Conservation (phyloP, 2,888 invertebrate species). For the Zootermopsis nevadensis region DNA sequence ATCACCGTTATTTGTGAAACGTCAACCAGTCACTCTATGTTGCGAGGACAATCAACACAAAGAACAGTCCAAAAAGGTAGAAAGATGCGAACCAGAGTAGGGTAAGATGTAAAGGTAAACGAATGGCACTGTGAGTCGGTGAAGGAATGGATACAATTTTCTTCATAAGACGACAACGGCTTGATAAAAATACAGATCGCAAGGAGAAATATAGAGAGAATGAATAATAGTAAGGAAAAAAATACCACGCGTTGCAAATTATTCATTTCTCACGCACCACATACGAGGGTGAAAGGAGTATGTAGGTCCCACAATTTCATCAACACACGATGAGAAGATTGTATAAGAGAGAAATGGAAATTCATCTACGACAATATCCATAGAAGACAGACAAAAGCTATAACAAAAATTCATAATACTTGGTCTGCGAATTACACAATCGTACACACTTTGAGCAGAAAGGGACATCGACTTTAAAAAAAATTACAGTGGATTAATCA, state of each 20-base stretch:
- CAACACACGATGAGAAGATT: too few species aligned
- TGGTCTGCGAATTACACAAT: too few species aligned
- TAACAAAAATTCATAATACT: too few species aligned
- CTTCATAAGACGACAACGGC: not conserved
- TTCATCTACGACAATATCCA: too few species aligned
- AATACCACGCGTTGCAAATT: not conserved
- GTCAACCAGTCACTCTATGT: not conserved
- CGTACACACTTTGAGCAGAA: too few species aligned
- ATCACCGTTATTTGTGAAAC: not conserved
- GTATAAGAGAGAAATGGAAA: too few species aligned
- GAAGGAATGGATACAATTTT: not conserved
- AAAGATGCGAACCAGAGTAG: not conserved
- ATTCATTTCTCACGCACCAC: not conserved
- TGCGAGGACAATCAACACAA: not conserved
- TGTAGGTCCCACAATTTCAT: not conserved
- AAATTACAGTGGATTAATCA: too few species aligned
- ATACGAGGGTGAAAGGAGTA: not conserved
- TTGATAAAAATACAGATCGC: not conserved
- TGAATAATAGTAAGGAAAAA: not conserved
- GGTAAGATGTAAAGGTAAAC: not conserved
- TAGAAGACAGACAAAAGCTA: too few species aligned
- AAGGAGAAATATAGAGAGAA: not conserved
- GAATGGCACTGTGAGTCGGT: not conserved
- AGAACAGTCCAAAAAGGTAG: not conserved
- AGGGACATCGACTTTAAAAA: too few species aligned